Base-by-base conservation (phyloP, 2,797 vertebrate genomes). In the Sebastes goodei region DNA sequence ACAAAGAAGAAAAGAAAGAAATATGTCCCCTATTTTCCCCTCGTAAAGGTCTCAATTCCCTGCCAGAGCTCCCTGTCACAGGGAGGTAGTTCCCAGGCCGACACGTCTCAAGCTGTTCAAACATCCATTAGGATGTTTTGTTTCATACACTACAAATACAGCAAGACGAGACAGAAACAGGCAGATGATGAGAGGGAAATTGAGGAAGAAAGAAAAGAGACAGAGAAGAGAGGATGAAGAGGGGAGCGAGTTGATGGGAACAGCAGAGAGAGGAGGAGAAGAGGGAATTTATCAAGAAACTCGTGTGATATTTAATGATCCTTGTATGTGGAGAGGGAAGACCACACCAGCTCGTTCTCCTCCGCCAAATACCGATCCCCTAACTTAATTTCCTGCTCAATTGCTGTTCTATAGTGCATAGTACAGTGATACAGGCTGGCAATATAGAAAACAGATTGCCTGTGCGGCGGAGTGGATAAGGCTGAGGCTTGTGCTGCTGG, bases 371-470 rank as follows among this genome's bases (percentile, higher is more conserved):
- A 96, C 95, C 94, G 95, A 96, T 96, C 95, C 94, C 94, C 95
- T 96, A 97, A 96, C 96, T 97, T 96, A 96, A 97, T 96, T 96
- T 97, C 96, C 96, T 96, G 96, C 95, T 96, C 96, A 97, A 97
- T 97, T 96, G 95, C 95, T 96, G 96, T 96, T 96, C 96, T 96
- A 96, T 96, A 96, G 96, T 96, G 96, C 96, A 96, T 96, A 96
- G 95, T 96, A 95, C 94, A 95, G 95, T 94, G 94, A 96, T 96
- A 96, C 94, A 95, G 95, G 90, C 95, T 96, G 95, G 95, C 96
- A 95, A 96, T 97, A 96, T 96, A 95, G 95, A 94, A 96, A 96
- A 96, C 96, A 96, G 96, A 96, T 96, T 96, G 96, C 95, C 92
- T 96, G 95, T 94, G 94, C 95, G 94, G 93, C 90, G 92, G 88